phyloP scores from a whole-genome alignment of 2,113 vertebrate genomes.

The zebrafish (Danio rerio) region DNA sequence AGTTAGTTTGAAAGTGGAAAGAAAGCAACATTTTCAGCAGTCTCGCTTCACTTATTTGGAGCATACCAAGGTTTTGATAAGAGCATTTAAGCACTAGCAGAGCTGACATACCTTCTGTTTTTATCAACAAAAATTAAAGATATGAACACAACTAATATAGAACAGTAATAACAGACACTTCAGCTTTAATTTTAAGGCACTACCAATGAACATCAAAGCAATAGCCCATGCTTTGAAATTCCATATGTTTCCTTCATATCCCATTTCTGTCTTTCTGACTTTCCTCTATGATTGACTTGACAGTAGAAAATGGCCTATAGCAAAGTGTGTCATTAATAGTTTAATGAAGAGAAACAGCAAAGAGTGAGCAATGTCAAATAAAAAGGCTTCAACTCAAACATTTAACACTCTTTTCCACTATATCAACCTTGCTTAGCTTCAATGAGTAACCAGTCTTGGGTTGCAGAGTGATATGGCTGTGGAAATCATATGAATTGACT shows the following conservation, averaged over 20 bases:
- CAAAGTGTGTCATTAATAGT: background rate
- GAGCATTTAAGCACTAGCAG: background rate
- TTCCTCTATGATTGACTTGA: background rate
- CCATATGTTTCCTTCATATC: slow-evolving; percentile 28
- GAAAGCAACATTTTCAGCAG: background rate
- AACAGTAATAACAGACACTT: no score
- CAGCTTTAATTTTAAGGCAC: no score
- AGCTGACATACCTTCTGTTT: no score
- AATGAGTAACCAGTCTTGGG: background rate
- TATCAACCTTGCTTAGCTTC: background rate
- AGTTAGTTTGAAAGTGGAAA: background rate
- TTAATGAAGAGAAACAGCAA: slow-evolving; percentile 11
- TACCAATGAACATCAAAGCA: background rate
- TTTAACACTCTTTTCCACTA: slow-evolving; percentile 28
- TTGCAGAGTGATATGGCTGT: no score
- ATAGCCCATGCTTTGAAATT: background rate
- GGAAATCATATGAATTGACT: no score
- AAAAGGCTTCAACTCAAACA: background rate
- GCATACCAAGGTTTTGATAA: background rate
- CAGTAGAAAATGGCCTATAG: background rate
- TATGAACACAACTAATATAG: no score
- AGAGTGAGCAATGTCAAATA: background rate
- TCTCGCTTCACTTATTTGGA: background rate
- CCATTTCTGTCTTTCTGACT: slow-evolving; percentile 12
- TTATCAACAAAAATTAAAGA: no score